A percentile compares a stretch with the other conserved stretches of the same genome.
Evolutionary conservation across 2,888 invertebrate genomes (phyloP).

Genomic region (Ecdyonurus torrentis): DNA sequence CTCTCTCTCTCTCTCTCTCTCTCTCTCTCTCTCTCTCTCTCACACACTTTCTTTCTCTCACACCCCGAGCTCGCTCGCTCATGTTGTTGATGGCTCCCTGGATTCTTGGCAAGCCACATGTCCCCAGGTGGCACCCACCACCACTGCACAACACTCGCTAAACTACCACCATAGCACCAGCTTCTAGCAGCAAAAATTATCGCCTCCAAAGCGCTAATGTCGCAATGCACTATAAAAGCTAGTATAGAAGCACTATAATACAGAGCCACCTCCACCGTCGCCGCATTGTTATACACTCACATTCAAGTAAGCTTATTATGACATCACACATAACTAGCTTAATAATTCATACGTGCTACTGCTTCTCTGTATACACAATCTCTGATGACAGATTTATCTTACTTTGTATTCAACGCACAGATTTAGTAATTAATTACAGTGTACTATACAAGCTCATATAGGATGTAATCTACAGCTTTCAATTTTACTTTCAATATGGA

Average conservation of each 20-base stretch:
- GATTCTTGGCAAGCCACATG: slow-evolving; percentile 2
- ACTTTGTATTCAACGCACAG: too few relatives aligned
- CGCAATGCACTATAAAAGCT: background rate
- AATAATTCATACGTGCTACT: too few relatives aligned
- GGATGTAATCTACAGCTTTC: too few relatives aligned
- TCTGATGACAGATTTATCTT: too few relatives aligned
- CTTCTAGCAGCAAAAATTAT: background rate
- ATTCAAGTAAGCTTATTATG: background rate
- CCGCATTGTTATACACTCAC: background rate
- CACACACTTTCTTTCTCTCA: slow-evolving; percentile 1
- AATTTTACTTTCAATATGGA: too few relatives aligned
- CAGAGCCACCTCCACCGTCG: background rate
- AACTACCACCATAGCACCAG: too few relatives aligned
- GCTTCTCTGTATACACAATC: too few relatives aligned
- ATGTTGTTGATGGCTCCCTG: background rate
- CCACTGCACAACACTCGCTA: too few relatives aligned
- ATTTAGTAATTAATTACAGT: too few relatives aligned
- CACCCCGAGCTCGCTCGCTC: background rate
- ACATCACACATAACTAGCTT: background rate
- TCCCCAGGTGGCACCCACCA: background rate
- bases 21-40: background rate
- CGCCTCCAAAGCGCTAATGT: background rate
- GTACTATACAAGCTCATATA: too few relatives aligned
- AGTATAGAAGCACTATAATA: too few relatives aligned
- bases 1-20: background rate